Conservation (phyloP, 2,888 invertebrate genomes). For the Drosophila borealis region DNA sequence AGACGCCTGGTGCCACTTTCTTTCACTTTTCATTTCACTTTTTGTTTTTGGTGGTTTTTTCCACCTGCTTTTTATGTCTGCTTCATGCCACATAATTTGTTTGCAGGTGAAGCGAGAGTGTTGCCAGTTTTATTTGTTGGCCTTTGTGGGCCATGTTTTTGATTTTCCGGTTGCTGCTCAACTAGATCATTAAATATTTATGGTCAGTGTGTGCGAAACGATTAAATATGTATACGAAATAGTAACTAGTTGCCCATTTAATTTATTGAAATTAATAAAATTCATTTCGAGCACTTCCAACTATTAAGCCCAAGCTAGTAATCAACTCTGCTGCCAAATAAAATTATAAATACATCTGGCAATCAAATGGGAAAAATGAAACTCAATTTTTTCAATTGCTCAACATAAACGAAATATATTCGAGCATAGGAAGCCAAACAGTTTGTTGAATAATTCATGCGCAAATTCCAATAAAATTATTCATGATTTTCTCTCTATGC, state of each 20-base stretch:
- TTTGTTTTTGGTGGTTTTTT: constrained; percentile 28
- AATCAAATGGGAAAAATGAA: constrained; percentile 18
- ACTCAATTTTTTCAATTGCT: constrained; percentile 5
- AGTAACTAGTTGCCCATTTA: constrained; percentile 4
- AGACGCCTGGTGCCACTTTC: constrained; percentile 59
- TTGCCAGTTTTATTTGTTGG: constrained; percentile 34
- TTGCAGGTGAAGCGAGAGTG: constrained; percentile 31
- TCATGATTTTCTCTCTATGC: constrained; percentile 5
- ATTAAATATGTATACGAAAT: constrained; percentile 1
- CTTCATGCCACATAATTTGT: constrained; percentile 29
- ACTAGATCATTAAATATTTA: constrained; percentile 28
- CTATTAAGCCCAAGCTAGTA: constrained; percentile 24
- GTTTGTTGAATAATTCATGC: constrained; percentile 17
- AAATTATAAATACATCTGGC: neutral
- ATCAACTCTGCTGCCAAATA: constrained; percentile 3
- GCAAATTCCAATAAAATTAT: constrained; percentile 18
- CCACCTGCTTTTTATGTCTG: constrained; percentile 12
- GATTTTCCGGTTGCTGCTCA: neutral
- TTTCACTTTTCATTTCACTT: constrained; percentile 75
- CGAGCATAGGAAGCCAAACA: neutral
- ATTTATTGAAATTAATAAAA: constrained; percentile 32
- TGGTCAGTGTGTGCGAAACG: constrained; percentile 1
- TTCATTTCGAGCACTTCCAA: constrained; percentile 14
- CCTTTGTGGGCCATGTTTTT: constrained; percentile 13
- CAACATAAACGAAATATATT: neutral